Percentiles rank a stretch among this genome's conserved stretches.
Evolutionary conservation across 2,888 invertebrate genomes (phyloP).

Genomic region (Drosophila helvetica): DNA sequence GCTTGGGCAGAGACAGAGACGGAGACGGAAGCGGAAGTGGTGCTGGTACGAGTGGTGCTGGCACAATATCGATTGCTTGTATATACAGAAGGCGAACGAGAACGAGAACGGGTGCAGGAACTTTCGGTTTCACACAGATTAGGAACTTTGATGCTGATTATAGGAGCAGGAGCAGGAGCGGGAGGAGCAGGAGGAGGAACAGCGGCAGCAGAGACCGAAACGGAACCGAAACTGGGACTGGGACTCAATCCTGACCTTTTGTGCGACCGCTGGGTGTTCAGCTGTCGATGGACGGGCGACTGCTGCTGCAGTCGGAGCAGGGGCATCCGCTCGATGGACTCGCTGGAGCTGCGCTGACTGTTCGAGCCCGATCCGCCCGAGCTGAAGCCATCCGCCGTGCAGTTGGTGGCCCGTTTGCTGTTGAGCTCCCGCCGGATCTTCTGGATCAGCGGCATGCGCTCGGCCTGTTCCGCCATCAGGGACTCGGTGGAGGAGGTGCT

Average conservation of each 20-base stretch:
- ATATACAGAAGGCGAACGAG: constrained; percentile 71
- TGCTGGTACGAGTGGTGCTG: constrained; percentile 51
- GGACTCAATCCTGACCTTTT: constrained; percentile 71
- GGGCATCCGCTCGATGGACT: constrained; percentile 79
- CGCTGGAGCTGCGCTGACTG: constrained; percentile 77
- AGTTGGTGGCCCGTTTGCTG: constrained; percentile 75
- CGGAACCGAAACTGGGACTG: background rate
- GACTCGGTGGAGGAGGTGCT: constrained; percentile 73
- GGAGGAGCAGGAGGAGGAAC: constrained; percentile 56
- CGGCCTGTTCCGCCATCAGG: constrained; percentile 53
- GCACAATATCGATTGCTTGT: constrained; percentile 75
- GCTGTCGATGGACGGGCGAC: constrained; percentile 73
- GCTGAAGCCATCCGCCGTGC: constrained; percentile 66
- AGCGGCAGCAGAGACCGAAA: constrained; percentile 39
- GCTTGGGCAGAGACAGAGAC: background rate
- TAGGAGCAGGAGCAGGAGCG: constrained; percentile 54
- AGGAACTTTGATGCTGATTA: constrained; percentile 78
- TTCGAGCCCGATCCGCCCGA: constrained; percentile 79
- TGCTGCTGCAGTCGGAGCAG: constrained; percentile 56
- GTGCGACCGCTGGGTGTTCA: constrained; percentile 78
- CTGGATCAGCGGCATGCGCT: constrained; percentile 76
- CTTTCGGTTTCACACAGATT: constrained; percentile 72
- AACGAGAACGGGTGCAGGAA: constrained; percentile 75
- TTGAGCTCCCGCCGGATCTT: constrained; percentile 79
- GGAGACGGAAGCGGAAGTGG: too few species aligned